Evolutionary conservation across 64 coral and sea anemone genomes (phyloP), one percentile per base, ranked within the genome.

Genomic region (Stylophora pistillata): DNA sequence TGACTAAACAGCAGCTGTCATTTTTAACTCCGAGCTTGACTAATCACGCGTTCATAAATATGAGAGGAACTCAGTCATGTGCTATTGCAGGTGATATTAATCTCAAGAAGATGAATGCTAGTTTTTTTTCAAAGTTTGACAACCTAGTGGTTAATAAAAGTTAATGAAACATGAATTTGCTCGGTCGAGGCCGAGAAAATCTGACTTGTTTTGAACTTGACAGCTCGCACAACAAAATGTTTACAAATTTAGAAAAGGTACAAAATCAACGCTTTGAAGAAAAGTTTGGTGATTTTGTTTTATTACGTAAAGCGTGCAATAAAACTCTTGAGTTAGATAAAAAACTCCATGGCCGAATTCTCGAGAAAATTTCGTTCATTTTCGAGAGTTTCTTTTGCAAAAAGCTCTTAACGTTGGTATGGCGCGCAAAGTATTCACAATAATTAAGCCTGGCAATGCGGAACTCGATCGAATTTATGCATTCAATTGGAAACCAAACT

Each of bases 391-490:
- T 11, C n/a, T 9, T n/a, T 25, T 28, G n/a, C 0, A n/a, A 5
- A 11, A 11, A 60, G 58, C 13, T 13, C 17, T 18, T 18, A 2
- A 68, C 1, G 64, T 26, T 21, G 5, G 9, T 0, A 68, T 12
- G 31, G 56, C 20, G 15, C 20, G 37, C 68, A 47, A 5, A 23
- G 13, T 70, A 53, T 69, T 84, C 52, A 70, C 20, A 70, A 70
- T 69, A 84, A 84, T 84, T 53, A 70, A 5, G 5, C 69, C 53
- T 53, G 41, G 80, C 80, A 84, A 84, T 84, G 80, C 80, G 80
- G 80, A 84, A 84, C 80, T 84, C 69, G 32, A 61, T 18, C 12
- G 10, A 20, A 58, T 26, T 84, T 3, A 33, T 53, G 25, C 23
- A 23, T 53, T 56, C 20, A 84, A 84, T 27, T 54, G 62, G 69